Evolutionary conservation across 2,888 invertebrate species (phyloP).

Genomic region (Heliconius charithonia): DNA sequence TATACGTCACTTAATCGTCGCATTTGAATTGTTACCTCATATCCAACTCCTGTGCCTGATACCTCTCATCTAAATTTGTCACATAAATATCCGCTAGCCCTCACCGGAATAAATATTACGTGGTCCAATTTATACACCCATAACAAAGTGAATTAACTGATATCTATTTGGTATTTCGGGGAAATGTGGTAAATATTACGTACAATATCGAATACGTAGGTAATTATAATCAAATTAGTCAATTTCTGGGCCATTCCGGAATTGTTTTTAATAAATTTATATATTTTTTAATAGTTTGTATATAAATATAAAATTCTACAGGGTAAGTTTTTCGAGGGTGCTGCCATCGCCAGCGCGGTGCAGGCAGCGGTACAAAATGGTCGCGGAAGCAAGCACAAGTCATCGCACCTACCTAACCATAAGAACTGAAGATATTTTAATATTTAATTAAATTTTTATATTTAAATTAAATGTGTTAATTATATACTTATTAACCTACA

Average conservation of each 20-base stretch:
- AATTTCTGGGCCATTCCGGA: not conserved
- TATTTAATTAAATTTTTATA: not conserved
- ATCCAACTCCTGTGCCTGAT: not conserved
- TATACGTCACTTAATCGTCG: no score
- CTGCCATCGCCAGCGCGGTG: slow-evolving; percentile 56
- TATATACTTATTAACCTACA: no score
- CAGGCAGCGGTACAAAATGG: slow-evolving; percentile 55
- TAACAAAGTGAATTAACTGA: slow-evolving; percentile 10
- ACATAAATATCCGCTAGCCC: not conserved
- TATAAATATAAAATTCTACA: slow-evolving; percentile 50
- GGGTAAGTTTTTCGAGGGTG: slow-evolving; percentile 60
- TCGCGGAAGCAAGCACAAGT: slow-evolving; percentile 51
- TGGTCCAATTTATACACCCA: not conserved
- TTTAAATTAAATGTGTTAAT: no score
- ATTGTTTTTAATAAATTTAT: not conserved
- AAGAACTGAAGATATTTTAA: not conserved
- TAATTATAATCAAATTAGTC: slow-evolving; percentile 10
- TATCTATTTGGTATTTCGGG: not conserved
- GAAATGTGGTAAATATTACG: not conserved
- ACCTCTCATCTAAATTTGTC: not conserved
- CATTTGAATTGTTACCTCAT: not conserved
- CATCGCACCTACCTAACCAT: slow-evolving; percentile 29
- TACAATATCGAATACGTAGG: not conserved
- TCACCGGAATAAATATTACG: not conserved
- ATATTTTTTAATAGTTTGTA: not conserved